Base-by-base conservation (phyloP, 2,888 invertebrate species). In the Hybos culiciformis region DNA sequence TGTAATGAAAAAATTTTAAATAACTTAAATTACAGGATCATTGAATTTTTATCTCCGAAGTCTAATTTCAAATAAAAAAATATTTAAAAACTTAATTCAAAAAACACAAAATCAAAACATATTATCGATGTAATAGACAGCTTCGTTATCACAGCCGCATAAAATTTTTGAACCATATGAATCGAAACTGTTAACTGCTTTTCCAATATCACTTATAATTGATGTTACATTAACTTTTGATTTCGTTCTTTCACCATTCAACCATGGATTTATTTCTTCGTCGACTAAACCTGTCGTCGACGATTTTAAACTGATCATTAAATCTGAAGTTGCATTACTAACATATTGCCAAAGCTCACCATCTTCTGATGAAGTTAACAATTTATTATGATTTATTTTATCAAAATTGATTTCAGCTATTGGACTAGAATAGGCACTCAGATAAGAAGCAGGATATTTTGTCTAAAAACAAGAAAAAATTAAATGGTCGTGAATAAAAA, bases 321-420 rank as follows among this genome's bases (percentile, higher is more conserved):
- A 49, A 47, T 45, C 38, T 9, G 50, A 41, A 5, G 50, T 24
- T 18, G n/a, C 41, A 48, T 77, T 75, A 55, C 79, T 77, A 48
- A 83, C 80, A 92, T 92, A 93, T 57, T 90, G 85, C 86, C 90
- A 91, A 4, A 92, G 66, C 60, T 88, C 84, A 0, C 92, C 92
- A 37, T 80, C 78, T 40, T 63, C 71, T 0, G 91, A 85, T 56
- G 84, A 80, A 1, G 85, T 83, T 50, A 88, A 81, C 2, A 93
- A 59, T 62, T 87, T 87, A 43, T 86, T 80, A 0, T 91, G 88
- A 54, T 84, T 77, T 45, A 82, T 78, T 1, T 81, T 84, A 66
- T 93, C 91, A 57, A 92, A 93, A 44, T 80, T 75, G 53, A 92
- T 78, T 66, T 92, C 91, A n/a, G 78, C 79, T 15, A 92, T 82